Evolutionary conservation across 1,140 invertebrate genomes (phyloP), one percentile per base, ranked within the genome.

Genomic region (Mamestra configurata): DNA sequence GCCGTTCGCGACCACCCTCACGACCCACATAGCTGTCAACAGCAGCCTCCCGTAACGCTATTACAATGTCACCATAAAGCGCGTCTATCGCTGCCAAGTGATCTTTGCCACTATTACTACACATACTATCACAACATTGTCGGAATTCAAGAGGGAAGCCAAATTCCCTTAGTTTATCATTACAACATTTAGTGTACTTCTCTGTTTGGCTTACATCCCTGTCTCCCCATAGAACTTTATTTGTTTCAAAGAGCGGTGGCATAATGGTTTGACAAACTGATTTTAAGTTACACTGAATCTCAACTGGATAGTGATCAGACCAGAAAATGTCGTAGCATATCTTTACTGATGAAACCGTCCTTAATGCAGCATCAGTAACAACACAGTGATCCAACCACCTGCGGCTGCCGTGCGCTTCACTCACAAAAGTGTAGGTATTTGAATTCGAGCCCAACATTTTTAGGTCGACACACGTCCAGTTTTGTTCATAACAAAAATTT

Each of bases 211-310:
- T 35, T 20, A n/a, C 4, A 15, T 40, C 24, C 22, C 51, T 75
- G 13, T 35, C 37, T 55, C 53, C 66, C 66, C 66, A 79, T 35
- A 46, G 57, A 31, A 27, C 11, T 57, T 46, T 79, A 55, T 43
- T 57, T 53, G 49, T 53, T 53, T 20, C 3, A 11, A 11, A 18
- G n/a, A 53, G 4, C 49, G 49, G 49, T 10, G 20, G 24, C 20
- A 1, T 57, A 24, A 27, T 57, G 5, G 11, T 22, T 24, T 13
- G 22, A 57, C 55, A 57, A 57, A 24, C 24, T 11, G 20, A 24
- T 57, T 57, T 57, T 27, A 57, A 13, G 11, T 27, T 57, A 57
- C 55, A 57, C 11, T 57, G 20, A 11, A 57, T 27, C 7, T 24
- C 22, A 11, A 57, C 20, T 57, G 55, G 55, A 57, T 13, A 57